These are phyloP conservation scores for Drosophila macrospina DNA, from an alignment of 2,888 invertebrate species.

Conservation along the genomic window DNA sequence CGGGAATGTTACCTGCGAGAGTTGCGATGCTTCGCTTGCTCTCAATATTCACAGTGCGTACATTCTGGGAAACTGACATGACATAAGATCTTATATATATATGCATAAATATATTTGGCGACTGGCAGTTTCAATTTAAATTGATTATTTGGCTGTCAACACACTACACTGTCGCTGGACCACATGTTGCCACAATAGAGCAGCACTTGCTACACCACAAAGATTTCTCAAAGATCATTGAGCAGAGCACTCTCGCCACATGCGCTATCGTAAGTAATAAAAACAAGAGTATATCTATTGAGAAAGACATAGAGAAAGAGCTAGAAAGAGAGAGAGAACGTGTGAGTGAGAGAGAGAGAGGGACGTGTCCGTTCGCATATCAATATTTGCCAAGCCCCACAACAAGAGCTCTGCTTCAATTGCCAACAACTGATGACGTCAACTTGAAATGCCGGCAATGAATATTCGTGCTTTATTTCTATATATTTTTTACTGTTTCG, in stretches of 20 bases:
- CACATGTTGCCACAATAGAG: slow-evolving; percentile 61
- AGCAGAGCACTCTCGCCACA: slow-evolving; percentile 12
- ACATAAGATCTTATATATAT: slow-evolving; percentile 55
- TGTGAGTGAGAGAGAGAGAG: not conserved
- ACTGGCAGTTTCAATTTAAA: slow-evolving; percentile 65
- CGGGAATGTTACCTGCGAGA: slow-evolving; percentile 63
- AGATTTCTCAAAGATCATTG: slow-evolving; percentile 6
- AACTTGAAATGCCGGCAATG: slow-evolving; percentile 33
- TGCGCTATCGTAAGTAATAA: slow-evolving; percentile 34
- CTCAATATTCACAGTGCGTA: slow-evolving; percentile 24
- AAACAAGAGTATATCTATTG: slow-evolving; percentile 16
- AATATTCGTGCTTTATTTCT: slow-evolving; percentile 14
- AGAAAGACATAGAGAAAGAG: not conserved
- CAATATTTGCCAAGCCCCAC: slow-evolving; percentile 24
- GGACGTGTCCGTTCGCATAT: not conserved
- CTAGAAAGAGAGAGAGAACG: not conserved
- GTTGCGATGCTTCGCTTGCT: slow-evolving; percentile 10
- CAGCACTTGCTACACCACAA: slow-evolving; percentile 32
- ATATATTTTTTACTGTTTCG: slow-evolving; percentile 6
- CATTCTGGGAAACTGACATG: slow-evolving; percentile 64
- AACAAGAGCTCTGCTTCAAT: slow-evolving; percentile 13
- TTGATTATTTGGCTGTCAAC: slow-evolving; percentile 70
- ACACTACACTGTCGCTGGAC: slow-evolving; percentile 45
- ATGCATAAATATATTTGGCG: not conserved
- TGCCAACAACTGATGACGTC: slow-evolving; percentile 46